Conservation (phyloP, 2,888 invertebrate genomes). For the Cerceris rybyensis region DNA sequence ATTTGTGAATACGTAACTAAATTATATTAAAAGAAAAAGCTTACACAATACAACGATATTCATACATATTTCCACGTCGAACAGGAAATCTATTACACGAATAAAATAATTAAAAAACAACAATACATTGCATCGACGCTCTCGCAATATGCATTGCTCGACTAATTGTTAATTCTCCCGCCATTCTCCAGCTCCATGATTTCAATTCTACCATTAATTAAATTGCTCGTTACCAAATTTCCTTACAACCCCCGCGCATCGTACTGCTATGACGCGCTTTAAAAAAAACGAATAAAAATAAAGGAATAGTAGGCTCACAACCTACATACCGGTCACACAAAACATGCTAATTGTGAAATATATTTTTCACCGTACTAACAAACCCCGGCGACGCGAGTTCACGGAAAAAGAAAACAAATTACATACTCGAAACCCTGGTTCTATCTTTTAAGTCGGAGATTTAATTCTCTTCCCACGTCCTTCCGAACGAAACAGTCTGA, state of each 20-base stretch:
- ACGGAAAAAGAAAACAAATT: background rate
- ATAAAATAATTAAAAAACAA: background rate
- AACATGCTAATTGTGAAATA: constrained; percentile 71
- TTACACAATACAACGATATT: no score
- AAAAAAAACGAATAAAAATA: background rate
- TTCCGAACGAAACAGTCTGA: no score
- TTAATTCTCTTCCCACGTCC: no score
- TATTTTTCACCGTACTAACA: constrained; percentile 39
- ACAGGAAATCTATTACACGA: background rate
- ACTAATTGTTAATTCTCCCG: constrained; percentile 25
- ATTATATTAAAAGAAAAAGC: no score
- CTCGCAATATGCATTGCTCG: constrained; percentile 17
- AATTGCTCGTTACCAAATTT: constrained; percentile 17
- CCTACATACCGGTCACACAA: constrained; percentile 20
- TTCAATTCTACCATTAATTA: constrained; percentile 33
- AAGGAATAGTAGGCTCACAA: no score
- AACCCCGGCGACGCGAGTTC: background rate
- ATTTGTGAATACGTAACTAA: no score
- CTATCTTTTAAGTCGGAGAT: no score
- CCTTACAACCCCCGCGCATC: background rate
- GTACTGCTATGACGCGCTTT: no score
- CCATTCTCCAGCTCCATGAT: constrained; percentile 3
- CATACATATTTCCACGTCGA: no score
- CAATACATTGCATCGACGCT: no score
- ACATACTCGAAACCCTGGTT: background rate